Percentiles rank a stretch among this genome's conserved stretches.
Evolutionary conservation across 1,140 invertebrate genomes (phyloP).

Genomic region (Drosophila rufa): DNA sequence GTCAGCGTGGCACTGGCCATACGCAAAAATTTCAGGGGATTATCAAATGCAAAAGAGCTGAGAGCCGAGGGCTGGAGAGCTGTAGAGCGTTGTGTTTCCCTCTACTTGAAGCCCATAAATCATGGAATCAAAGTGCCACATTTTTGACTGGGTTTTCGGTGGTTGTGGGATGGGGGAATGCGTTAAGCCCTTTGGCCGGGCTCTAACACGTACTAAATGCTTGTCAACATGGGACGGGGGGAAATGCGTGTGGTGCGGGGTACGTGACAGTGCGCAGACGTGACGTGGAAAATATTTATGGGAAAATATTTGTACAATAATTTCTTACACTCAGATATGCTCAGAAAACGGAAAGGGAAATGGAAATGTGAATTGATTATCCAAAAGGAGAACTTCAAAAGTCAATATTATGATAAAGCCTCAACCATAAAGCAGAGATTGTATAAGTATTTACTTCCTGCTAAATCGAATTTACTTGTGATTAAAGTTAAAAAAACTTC

Average conservation of each 20-base stretch:
- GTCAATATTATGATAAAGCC: constrained; percentile 5
- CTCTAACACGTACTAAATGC: constrained; percentile 69
- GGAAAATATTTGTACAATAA: constrained; percentile 39
- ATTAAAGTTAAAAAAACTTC: not conserved
- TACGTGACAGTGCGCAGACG: constrained; percentile 36
- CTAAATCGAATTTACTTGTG: not conserved
- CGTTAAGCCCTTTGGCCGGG: constrained; percentile 49
- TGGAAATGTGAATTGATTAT: constrained; percentile 32
- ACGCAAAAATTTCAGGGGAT: constrained; percentile 72
- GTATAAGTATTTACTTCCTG: not conserved
- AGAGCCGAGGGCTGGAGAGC: constrained; percentile 7
- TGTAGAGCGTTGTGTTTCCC: constrained; percentile 8
- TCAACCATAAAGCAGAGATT: not conserved
- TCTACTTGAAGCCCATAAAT: constrained; percentile 61
- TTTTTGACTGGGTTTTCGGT: constrained; percentile 48
- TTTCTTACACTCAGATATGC: constrained; percentile 9
- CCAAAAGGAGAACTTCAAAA: not conserved
- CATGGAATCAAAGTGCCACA: constrained; percentile 78
- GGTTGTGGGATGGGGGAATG: constrained; percentile 6
- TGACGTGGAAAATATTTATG: constrained; percentile 49
- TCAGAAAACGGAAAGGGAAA: constrained; percentile 17
- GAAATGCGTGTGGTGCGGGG: not conserved
- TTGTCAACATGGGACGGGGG: constrained; percentile 26
- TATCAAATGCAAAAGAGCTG: constrained; percentile 71
- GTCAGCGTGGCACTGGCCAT: constrained; percentile 60